Percentiles rank a stretch among this genome's conserved stretches.
Conservation (phyloP, 2,888 invertebrate species). For the Pristionchus arcanus region DNA sequence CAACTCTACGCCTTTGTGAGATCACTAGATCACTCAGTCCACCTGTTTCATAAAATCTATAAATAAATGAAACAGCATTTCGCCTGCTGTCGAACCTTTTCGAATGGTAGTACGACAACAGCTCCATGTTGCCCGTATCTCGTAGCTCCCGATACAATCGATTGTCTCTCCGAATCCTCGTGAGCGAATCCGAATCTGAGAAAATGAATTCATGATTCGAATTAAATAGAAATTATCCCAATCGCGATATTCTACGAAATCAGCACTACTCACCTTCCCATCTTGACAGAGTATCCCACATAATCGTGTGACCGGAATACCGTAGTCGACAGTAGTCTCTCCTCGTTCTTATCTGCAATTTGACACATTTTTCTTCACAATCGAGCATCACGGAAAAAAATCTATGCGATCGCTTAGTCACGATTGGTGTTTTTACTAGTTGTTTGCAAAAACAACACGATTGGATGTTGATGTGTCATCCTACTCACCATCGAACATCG, state of each 20-base stretch:
- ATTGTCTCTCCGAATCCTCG: conserved; percentile 66
- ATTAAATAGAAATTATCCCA: not conserved
- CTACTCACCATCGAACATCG: conserved; percentile 51
- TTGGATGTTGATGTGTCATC: too few relatives aligned
- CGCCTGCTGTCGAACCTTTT: conserved; percentile 28
- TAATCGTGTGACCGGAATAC: conserved; percentile 75
- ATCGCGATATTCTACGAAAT: not conserved
- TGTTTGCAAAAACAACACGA: not conserved
- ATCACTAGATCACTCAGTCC: too few relatives aligned
- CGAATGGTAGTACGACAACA: conserved; percentile 77
- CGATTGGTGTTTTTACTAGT: not conserved
- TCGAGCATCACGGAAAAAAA: too few relatives aligned
- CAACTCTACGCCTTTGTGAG: too few relatives aligned
- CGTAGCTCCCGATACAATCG: conserved; percentile 77
- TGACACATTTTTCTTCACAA: not conserved
- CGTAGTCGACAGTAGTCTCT: conserved; percentile 54
- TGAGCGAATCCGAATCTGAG: conserved; percentile 59
- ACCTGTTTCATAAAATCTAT: not conserved
- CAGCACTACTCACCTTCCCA: conserved; percentile 68
- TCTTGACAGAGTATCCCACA: conserved; percentile 78
- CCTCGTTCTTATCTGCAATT: conserved; percentile 38
- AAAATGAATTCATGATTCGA: not conserved
- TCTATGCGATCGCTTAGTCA: too few relatives aligned
- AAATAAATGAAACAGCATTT: not conserved
- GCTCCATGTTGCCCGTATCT: conserved; percentile 76